Evolutionary conservation across 2,888 invertebrate genomes (phyloP).

Genomic region (Petrolisthes cinctipes): DNA sequence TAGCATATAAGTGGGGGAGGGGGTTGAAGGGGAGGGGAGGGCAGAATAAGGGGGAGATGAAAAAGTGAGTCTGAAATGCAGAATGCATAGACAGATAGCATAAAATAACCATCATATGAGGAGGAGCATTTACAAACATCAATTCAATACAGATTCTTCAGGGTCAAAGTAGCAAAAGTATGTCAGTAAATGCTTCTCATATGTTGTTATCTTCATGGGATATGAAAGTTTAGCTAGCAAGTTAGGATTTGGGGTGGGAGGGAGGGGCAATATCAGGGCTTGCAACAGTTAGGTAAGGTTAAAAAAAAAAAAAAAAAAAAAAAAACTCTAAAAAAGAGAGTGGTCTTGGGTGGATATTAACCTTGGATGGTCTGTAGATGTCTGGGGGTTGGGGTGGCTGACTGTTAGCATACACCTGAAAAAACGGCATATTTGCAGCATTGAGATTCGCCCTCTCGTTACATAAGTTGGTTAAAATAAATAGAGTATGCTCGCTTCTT

Average conservation of each 20-base stretch:
- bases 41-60: background rate
- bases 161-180: too few species aligned
- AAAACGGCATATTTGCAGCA: constrained; percentile 54
- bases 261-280: constrained; percentile 28
- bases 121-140: background rate
- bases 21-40: background rate
- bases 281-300: constrained; percentile 55
- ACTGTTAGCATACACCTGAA: constrained; percentile 65
- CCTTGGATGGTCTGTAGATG: constrained; percentile 65
- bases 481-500: too few species aligned
- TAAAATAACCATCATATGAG: constrained; percentile 8
- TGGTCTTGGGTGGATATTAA: constrained; percentile 61
- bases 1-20: background rate
- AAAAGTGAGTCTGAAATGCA: constrained; percentile 4
- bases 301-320: background rate
- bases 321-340: constrained; percentile 42
- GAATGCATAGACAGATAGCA: background rate
- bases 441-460: constrained; percentile 42
- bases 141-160: too few species aligned
- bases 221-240: too few species aligned
- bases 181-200: background rate
- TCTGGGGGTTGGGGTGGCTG: constrained; percentile 64
- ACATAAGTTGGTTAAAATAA: background rate
- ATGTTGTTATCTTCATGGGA: constrained; percentile 4
- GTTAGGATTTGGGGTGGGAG: background rate